Evolutionary conservation across 92 coral and sea anemone genomes (phyloP), one percentile per base, ranked within the genome.

Genomic region (Hydrozoanthus gracilis): DNA sequence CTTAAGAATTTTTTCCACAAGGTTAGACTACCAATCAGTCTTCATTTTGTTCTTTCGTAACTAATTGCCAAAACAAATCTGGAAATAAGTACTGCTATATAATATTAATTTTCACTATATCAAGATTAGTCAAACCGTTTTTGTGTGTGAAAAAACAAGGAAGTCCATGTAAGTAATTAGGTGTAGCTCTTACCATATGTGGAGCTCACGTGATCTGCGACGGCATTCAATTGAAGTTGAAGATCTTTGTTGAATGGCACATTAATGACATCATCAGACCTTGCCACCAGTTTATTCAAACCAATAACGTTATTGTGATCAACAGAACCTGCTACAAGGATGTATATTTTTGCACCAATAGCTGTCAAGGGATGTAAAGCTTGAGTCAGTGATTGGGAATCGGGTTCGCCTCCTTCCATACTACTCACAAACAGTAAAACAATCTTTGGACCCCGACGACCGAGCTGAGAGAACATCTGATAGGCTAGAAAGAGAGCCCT

Each of bases 291-390:
- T 2, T 88, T 86, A 6, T 56, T 69, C 8, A 96, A 87, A 64
- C 82, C 94, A 13, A 52, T 64, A 50, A 80, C 94, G 13, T 60
- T 55, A 54, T 79, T 83, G n/a, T 74, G 88, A 35, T 82, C 75
- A 4, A 91, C n/a, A 9, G 65, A 88, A 7, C 98, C 91, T 44
- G 88, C 87, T 20, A 86, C 92, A 71, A 96, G 82, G n/a, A 95
- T 93, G 78, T 79, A 94, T 8, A 87, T 78, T 45, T 77, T 91
- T 15, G 78, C 78, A 17, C 95, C 95, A 2, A 89, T 15, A 20
- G 88, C 92, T 8, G 84, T 83, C 73, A 94, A 83, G 10, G 89
- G 87, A 73, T 87, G 84, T 16, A 84, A 82, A 9, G 92, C 91
- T 49, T 88, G 88, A 12, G 71, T 73, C 17, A 93, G 62, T 6